A percentile compares a stretch with the other conserved stretches of the same genome.
Conservation (phyloP, 1,140 invertebrate species). For the Chironomus tepperi region DNA sequence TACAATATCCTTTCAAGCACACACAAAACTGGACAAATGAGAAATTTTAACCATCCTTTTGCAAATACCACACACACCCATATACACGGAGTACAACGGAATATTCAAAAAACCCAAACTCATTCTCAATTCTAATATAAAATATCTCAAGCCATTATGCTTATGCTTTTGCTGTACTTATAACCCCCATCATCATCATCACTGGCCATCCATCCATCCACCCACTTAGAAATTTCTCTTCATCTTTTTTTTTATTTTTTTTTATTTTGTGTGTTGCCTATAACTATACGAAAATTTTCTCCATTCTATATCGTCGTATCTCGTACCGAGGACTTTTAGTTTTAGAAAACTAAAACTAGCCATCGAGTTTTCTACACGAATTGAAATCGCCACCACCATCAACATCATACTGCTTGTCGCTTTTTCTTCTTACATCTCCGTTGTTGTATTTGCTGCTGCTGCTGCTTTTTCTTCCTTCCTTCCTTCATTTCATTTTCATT, state of each 20-base stretch:
- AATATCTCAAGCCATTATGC: too few species aligned
- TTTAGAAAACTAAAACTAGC: background rate
- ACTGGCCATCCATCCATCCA: background rate
- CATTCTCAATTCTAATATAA: too few species aligned
- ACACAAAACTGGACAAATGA: background rate
- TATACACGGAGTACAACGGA: too few species aligned
- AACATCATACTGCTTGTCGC: background rate
- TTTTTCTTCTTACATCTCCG: background rate
- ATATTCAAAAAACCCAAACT: too few species aligned
- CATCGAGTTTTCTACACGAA: background rate
- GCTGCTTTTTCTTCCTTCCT: background rate
- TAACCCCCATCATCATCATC: too few species aligned
- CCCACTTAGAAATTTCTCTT: background rate
- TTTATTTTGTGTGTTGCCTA: too few species aligned
- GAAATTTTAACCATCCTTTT: constrained; percentile 2
- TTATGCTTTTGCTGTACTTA: too few species aligned
- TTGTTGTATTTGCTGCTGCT: background rate
- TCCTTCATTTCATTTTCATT: background rate
- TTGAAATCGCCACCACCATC: too few species aligned
- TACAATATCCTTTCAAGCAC: background rate
- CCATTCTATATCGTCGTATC: background rate
- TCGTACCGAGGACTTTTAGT: background rate
- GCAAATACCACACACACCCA: background rate
- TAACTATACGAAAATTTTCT: too few species aligned
- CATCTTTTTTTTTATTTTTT: too few species aligned